A percentile compares a stretch with the other conserved stretches of the same genome.
phyloP scores from a whole-genome alignment of 1,140 invertebrate genomes.

The Lethocerus indicus region DNA sequence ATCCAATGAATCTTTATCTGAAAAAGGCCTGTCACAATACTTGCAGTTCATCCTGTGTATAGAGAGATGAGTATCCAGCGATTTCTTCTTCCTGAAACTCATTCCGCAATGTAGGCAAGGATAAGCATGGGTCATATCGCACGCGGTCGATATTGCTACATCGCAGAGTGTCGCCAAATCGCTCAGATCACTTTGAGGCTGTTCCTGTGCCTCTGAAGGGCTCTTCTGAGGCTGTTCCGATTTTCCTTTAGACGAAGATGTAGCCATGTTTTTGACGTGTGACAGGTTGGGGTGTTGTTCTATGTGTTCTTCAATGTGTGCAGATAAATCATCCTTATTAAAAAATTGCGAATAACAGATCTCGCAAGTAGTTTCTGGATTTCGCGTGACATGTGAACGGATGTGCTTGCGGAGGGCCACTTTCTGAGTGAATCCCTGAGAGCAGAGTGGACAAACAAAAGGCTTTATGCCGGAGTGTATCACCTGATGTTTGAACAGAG shows the following conservation, averaged over 20 bases:
- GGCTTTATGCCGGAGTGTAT: slow-evolving; percentile 23
- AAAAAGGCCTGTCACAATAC: slow-evolving; percentile 13
- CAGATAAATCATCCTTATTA: slow-evolving; percentile 13
- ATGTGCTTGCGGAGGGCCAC: slow-evolving; percentile 23
- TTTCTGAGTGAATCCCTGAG: slow-evolving; percentile 18
- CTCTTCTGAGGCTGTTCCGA: background rate
- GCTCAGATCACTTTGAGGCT: slow-evolving; percentile 12
- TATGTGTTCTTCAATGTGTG: slow-evolving; percentile 16
- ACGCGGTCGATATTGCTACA: slow-evolving; percentile 16
- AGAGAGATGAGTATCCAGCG: slow-evolving; percentile 12
- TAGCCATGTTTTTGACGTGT: slow-evolving; percentile 12
- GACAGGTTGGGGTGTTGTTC: slow-evolving; percentile 12
- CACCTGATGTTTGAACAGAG: slow-evolving; percentile 34
- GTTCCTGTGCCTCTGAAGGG: slow-evolving; percentile 9
- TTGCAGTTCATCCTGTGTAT: slow-evolving; percentile 13
- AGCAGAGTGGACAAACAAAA: slow-evolving; percentile 22
- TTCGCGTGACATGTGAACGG: slow-evolving; percentile 22
- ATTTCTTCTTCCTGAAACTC: slow-evolving; percentile 13
- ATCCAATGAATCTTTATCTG: slow-evolving; percentile 12
- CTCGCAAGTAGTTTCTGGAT: slow-evolving; percentile 12
- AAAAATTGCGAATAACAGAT: slow-evolving; percentile 12
- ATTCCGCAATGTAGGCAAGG: slow-evolving; percentile 15
- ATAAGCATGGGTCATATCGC: slow-evolving; percentile 12
- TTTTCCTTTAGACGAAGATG: slow-evolving; percentile 10
- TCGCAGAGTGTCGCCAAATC: slow-evolving; percentile 17